phyloP scores from a whole-genome alignment of 2,113 vertebrate species.

The Bungarus multicinctus region DNA sequence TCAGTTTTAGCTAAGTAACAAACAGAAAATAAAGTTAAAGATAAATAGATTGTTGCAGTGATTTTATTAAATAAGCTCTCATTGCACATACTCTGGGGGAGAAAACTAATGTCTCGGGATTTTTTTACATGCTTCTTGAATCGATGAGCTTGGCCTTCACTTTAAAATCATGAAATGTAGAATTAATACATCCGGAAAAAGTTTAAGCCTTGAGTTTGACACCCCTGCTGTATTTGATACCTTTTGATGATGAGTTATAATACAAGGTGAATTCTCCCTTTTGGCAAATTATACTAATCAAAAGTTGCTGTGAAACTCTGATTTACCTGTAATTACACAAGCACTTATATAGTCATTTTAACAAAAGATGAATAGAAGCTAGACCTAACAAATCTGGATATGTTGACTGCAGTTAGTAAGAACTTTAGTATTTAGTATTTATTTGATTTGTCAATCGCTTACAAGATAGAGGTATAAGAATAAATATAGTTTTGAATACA shows the following conservation, averaged over 20 bases:
- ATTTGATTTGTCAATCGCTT: too few relatives aligned
- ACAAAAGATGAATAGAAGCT: neutral
- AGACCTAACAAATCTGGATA: neutral
- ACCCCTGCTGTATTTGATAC: neutral
- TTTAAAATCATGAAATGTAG: neutral
- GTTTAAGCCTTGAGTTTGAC: neutral
- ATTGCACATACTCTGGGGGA: neutral
- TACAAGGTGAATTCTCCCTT: neutral
- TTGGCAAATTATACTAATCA: neutral
- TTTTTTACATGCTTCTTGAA: neutral
- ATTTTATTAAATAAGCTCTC: neutral
- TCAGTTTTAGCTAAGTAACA: conserved; percentile 85
- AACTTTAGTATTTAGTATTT: too few relatives aligned
- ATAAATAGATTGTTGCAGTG: neutral
- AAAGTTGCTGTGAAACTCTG: too few relatives aligned
- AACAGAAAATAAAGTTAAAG: conserved; percentile 40
- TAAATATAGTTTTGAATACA: too few relatives aligned
- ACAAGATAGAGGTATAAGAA: too few relatives aligned
- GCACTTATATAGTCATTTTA: neutral
- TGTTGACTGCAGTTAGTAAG: neutral
- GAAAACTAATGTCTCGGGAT: neutral
- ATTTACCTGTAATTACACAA: neutral
- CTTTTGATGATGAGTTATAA: neutral
- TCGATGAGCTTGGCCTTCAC: neutral
- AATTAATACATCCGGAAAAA: neutral